Evolutionary conservation across 2,888 invertebrate genomes (phyloP), one percentile per base, ranked within the genome.

Genomic region (Physocephala rufipes): DNA sequence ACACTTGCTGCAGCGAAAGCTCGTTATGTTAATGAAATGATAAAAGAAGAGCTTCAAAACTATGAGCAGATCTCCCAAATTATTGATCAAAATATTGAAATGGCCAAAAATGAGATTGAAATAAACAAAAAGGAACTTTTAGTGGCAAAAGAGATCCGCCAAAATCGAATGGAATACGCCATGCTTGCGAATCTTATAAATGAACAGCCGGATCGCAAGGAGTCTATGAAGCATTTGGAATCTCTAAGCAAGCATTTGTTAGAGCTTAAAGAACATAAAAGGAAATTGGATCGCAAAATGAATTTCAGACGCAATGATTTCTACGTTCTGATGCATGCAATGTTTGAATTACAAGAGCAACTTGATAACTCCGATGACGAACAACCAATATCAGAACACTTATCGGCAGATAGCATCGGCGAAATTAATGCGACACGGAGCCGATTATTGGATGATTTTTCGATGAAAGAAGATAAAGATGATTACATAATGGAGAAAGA

Each of bases 111-210:
- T 16, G 92, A 94, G 76, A 96, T 97, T 77, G 91, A 93, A 74
- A 90, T 90, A 72, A 94, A 94, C 72, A 96, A 97, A 86, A 87
- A 88, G 9, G 94, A 95, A 78, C 86, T 96, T 9, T 90, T 91
- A 58, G 89, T 93, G 80, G 96, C 96, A 0, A 95, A 95, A 83
- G 91, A 93, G 76, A 92, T 96, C 30, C 90, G 97, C 16, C 95
- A 95, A 82, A 95, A 97, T 84, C 90, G 95, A 79, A 92, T 94
- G 87, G 96, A 97, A 84, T 97, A 97, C 87, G 96, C 97, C 87
- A 92, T 96, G 15, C 82, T 97, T 53, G 97, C 97, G 0, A 95
- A 95, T 84, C 91, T 96, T 0, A 97, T 97, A 74, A 93, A 92
- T 77, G 91, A 93, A 79, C 95, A 97, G 82, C 96, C 97, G 0